Conservation (phyloP, 2,888 invertebrate species). For the Conomelus anceps region DNA sequence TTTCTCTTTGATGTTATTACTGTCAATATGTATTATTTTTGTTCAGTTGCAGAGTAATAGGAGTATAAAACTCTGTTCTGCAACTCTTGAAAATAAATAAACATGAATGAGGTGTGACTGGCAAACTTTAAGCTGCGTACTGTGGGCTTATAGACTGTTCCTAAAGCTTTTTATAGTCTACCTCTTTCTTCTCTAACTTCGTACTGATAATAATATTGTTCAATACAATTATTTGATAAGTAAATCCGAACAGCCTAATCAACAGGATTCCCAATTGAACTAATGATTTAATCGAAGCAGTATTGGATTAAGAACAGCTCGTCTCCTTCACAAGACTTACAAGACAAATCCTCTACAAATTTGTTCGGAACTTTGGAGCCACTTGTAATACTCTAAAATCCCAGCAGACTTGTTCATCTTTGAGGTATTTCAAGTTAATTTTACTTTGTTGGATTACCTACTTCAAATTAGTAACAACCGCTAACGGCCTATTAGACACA, state of each 20-base stretch:
- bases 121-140: no score
- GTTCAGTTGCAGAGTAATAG: no score
- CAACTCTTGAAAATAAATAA: no score
- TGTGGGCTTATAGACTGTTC: no score
- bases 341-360: background rate
- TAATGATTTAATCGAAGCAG: background rate
- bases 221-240: no score
- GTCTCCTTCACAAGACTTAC: background rate
- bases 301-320: background rate
- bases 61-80: no score
- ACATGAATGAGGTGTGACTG: no score
- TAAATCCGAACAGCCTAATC: background rate
- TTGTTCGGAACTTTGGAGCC: background rate
- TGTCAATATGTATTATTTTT: no score
- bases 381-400: background rate
- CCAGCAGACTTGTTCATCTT: background rate
- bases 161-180: no score
- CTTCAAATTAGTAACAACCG: background rate
- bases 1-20: no score
- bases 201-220: no score
- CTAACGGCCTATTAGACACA: background rate
- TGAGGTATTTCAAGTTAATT: background rate
- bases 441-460: background rate
- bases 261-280: background rate
- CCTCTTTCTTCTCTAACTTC: no score